Percentiles rank a stretch among this genome's conserved stretches.
Evolutionary conservation across 2,113 vertebrate species (phyloP).

Genomic region (Hyperopisus bebe): DNA sequence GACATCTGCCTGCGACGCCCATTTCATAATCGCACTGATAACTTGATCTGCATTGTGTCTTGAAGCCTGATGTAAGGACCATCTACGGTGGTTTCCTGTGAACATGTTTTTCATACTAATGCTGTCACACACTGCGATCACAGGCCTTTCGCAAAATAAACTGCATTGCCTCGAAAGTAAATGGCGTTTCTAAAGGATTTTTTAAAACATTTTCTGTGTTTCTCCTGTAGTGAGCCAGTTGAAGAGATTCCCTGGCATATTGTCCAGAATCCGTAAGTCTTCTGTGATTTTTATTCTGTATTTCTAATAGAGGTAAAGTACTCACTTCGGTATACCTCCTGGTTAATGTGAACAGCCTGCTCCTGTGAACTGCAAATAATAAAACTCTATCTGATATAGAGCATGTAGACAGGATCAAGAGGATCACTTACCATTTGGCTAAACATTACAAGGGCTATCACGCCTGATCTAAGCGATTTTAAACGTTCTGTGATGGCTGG

Average conservation of each 20-base stretch:
- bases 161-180: not conserved
- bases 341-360: not conserved
- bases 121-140: not conserved
- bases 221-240: conserved; percentile 52
- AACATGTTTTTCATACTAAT: conserved; percentile 33
- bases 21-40: not conserved
- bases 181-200: not conserved
- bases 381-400: not conserved
- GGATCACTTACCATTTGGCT: not conserved
- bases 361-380: not conserved
- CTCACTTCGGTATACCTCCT: not conserved
- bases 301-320: not conserved
- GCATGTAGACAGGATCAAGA: not conserved
- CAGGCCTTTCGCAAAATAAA: not conserved
- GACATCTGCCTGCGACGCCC: not conserved
- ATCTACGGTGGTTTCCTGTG: conserved; percentile 55
- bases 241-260: conserved; percentile 66
- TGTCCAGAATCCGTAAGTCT: conserved; percentile 55
- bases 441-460: not conserved
- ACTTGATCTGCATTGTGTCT: conserved; percentile 52
- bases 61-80: conserved; percentile 49
- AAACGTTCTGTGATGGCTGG: not conserved
- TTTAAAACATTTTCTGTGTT: not conserved
- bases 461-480: not conserved
- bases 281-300: conserved; percentile 33